Evolutionary conservation across 2,113 vertebrate species (phyloP), one percentile per base, ranked within the genome.

Genomic region (Ciconia maguari): DNA sequence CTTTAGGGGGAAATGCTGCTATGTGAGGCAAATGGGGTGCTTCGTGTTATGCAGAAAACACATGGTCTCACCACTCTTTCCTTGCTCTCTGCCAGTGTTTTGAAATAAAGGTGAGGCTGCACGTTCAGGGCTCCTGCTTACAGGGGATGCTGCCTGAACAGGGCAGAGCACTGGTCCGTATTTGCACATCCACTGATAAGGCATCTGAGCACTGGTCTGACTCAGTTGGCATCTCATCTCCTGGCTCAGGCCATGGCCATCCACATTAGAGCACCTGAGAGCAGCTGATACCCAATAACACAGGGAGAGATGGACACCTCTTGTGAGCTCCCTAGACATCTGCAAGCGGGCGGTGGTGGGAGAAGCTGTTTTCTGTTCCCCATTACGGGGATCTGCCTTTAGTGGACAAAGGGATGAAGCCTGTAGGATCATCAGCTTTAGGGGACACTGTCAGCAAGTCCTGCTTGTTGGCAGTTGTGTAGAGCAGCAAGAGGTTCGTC

Each of bases 271-370:
- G 25, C 48, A 62, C 30, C 44, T 55, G 32, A 58, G 54, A 86
- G 34, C 34, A 83, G 46, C 30, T 82, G 70, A 24, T 61, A 25
- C 27, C 16, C 9, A 11, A 24, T 11, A 46, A 17, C 2, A 3
- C 25, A 58, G 11, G 29, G n/a, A 65, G 41, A 77, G 46, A 36
- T 27, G 42, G 51, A 51, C 24, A 16, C 17, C 4, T 80, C 55
- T 57, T 14, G 2, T 52, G 52, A 68, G 52, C 9, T 64, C 32
- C 54, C 32, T 11, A 32, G 61, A n/a, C 16, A 89, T 36, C 44
- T 61, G 27, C 26, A 74, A 94, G 48, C 0, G 0, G 44, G 21
- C 0, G 0, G 25, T 19, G 15, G 24, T 13, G 36, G 38, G 20
- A 79, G 21, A 80, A 57, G 57, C 8, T 16, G 60, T 62, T 54